Conservation (phyloP, 2,888 invertebrate species). For the Sinodicranocentrus sp. region DNA sequence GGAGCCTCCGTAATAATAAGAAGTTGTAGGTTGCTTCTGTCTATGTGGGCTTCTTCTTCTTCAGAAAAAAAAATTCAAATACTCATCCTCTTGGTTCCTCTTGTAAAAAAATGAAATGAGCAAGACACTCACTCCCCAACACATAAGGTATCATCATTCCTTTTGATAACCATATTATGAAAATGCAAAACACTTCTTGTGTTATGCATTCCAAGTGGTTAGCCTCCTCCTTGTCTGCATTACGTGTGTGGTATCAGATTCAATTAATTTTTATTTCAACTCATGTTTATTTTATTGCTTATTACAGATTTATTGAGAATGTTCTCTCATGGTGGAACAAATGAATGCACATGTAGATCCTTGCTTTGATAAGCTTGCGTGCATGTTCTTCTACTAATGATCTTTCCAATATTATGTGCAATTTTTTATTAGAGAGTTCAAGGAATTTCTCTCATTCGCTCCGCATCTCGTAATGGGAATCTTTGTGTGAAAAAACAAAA, state of each 20-base stretch:
- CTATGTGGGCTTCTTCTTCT: too few relatives aligned
- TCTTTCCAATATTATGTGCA: too few relatives aligned
- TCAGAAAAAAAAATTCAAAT: not conserved
- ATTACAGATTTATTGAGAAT: conserved; percentile 65
- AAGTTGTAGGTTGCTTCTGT: conserved; percentile 27
- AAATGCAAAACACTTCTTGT: conserved; percentile 55
- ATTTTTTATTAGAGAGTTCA: too few relatives aligned
- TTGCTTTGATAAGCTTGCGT: not conserved
- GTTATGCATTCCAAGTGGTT: conserved; percentile 17
- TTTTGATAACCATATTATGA: conserved; percentile 49
- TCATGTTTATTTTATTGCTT: conserved; percentile 70
- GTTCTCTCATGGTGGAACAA: conserved; percentile 58
- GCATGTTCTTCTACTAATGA: too few relatives aligned
- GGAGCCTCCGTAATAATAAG: too few relatives aligned
- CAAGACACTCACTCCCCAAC: too few relatives aligned
- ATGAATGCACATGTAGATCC: conserved; percentile 56
- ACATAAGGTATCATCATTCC: conserved; percentile 9
- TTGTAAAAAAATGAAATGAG: not conserved
- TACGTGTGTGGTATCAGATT: conserved; percentile 66
- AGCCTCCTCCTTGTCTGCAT: conserved; percentile 28
- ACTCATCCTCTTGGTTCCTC: not conserved
- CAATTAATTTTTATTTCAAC: conserved; percentile 70
- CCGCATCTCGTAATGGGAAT: too few relatives aligned
- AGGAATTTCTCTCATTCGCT: too few relatives aligned
- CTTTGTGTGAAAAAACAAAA: too few relatives aligned